Percentiles rank a stretch among this genome's conserved stretches.
Conservation (phyloP, 2,797 vertebrate species). For the Neopelma chrysocephalum region DNA sequence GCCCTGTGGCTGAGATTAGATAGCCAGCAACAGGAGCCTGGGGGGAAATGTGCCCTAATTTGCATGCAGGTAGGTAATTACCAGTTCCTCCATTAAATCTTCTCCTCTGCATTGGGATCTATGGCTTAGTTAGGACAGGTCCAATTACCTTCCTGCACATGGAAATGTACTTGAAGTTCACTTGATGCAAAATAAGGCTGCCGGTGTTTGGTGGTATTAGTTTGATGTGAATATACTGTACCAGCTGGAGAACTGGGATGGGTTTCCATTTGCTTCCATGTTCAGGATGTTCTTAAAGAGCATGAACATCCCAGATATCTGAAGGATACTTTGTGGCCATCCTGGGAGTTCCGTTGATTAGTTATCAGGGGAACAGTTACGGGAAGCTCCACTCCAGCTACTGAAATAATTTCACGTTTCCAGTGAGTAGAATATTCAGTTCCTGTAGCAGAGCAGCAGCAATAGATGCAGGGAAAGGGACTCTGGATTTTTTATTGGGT, state of each 20-base stretch:
- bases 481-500: not conserved
- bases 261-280: constrained; percentile 26
- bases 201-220: not conserved
- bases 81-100: constrained; percentile 37
- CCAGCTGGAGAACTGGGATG: not conserved
- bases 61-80: constrained; percentile 57
- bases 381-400: not conserved
- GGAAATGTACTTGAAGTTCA: constrained; percentile 20
- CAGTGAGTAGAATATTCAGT: not conserved
- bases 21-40: constrained; percentile 14
- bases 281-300: constrained; percentile 2
- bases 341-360: not conserved
- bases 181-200: not conserved
- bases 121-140: not conserved
- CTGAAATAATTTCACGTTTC: not conserved
- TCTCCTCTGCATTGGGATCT: constrained; percentile 15
- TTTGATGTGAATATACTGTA: not conserved
- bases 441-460: not conserved
- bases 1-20: constrained; percentile 34
- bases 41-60: constrained; percentile 24
- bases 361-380: constrained; percentile 5
- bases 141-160: constrained; percentile 14
- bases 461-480: not conserved
- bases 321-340: not conserved
- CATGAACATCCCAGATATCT: not conserved